phyloP scores from a whole-genome alignment of 2,888 invertebrate species.

The Acanthosepion lycidas region DNA sequence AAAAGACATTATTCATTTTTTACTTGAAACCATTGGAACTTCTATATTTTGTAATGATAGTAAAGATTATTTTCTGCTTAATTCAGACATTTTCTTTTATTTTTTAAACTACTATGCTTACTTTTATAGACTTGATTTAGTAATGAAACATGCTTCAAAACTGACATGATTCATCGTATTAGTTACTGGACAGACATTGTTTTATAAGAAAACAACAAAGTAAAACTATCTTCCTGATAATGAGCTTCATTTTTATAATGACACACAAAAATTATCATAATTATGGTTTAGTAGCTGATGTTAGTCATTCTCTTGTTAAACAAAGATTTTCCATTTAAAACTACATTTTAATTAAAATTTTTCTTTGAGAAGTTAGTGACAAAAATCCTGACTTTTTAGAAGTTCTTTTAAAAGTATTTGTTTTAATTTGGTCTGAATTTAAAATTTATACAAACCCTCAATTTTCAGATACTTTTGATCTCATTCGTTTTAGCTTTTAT shows the following conservation, averaged over 20 bases:
- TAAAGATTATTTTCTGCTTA: background rate
- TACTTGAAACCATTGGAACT: no score
- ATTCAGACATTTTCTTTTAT: background rate
- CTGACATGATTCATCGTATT: background rate
- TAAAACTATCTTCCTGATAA: background rate
- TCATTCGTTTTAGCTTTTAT: background rate
- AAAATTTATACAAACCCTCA: conserved; percentile 20
- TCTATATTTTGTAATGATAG: background rate
- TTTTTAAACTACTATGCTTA: background rate
- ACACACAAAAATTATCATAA: background rate
- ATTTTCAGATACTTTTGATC: conserved; percentile 21
- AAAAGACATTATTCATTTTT: no score
- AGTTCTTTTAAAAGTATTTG: conserved; percentile 2
- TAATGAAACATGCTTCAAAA: background rate
- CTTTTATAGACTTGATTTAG: background rate
- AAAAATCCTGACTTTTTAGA: background rate
- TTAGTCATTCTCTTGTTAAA: background rate
- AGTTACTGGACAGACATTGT: background rate
- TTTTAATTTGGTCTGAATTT: background rate
- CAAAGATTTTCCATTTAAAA: background rate
- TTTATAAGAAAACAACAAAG: background rate
- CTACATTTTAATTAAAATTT: conserved; percentile 17
- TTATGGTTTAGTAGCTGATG: background rate
- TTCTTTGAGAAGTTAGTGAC: background rate
- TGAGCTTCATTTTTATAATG: background rate